Evolutionary conservation across 2,888 invertebrate genomes (phyloP).

Genomic region (Dolichopus griseipennis): DNA sequence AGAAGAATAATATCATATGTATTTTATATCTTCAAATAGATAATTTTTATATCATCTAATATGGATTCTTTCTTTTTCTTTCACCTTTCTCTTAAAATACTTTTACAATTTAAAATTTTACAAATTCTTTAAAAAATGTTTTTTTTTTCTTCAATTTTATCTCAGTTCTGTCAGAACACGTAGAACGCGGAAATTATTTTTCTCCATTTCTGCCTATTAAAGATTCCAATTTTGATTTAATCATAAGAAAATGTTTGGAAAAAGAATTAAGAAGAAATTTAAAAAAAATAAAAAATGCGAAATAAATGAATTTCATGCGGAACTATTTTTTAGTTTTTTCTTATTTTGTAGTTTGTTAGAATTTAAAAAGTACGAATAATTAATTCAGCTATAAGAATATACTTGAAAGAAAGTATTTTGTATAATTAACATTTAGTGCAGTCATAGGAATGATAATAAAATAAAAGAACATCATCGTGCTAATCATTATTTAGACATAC

Average conservation of each 20-base stretch:
- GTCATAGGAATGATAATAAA: background rate
- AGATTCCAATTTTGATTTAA: slow-evolving; percentile 6
- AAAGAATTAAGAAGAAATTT: background rate
- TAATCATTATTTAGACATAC: too few species aligned
- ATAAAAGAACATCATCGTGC: background rate
- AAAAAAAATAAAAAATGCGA: too few species aligned
- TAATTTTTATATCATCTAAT: too few species aligned
- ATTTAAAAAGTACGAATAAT: background rate
- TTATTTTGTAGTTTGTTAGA: too few species aligned
- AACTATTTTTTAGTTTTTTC: background rate
- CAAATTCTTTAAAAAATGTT: too few species aligned
- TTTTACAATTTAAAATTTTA: too few species aligned
- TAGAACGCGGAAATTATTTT: slow-evolving; percentile 5
- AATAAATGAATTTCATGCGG: background rate
- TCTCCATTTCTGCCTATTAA: slow-evolving; percentile 2
- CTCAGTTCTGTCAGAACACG: background rate
- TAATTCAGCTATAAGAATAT: background rate
- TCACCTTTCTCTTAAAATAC: too few species aligned
- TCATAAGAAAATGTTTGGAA: background rate
- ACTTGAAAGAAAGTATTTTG: background rate
- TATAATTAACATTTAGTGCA: background rate
- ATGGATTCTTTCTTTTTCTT: too few species aligned
- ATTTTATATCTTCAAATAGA: too few species aligned
- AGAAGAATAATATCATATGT: too few species aligned
- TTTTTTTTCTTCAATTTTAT: too few species aligned